Percentiles rank a stretch among this genome's conserved stretches.
Evolutionary conservation across 2,797 vertebrate genomes (phyloP).

Genomic region (Lagodon rhomboides): DNA sequence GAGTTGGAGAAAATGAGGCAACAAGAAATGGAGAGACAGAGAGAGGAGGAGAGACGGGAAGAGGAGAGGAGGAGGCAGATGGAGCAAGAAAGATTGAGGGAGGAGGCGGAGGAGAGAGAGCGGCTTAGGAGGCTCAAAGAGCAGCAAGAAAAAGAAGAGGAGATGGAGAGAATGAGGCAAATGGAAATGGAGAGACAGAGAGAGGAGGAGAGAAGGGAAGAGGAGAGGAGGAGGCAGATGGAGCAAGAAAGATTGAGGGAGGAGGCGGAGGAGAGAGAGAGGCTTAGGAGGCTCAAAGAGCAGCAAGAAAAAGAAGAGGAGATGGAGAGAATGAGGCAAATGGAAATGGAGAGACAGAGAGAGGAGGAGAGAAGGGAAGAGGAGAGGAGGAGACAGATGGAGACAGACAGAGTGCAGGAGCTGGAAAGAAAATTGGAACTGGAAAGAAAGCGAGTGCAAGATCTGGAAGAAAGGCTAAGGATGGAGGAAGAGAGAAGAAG

Average conservation of each 20-base stretch:
- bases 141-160: slow-evolving; percentile 30
- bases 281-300: slow-evolving; percentile 8
- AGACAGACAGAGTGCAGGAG: slow-evolving; percentile 40
- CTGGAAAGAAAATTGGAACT: slow-evolving; percentile 48
- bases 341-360: slow-evolving; percentile 19
- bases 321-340: slow-evolving; percentile 24
- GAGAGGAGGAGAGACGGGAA: slow-evolving; percentile 24
- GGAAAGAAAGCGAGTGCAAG: slow-evolving; percentile 33
- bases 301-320: slow-evolving; percentile 6
- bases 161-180: not conserved
- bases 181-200: slow-evolving; percentile 18
- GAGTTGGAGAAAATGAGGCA: slow-evolving; percentile 5
- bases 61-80: slow-evolving; percentile 25
- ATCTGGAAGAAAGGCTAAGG: slow-evolving; percentile 33
- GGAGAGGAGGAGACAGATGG: slow-evolving; percentile 35
- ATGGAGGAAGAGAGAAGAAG: slow-evolving; percentile 24
- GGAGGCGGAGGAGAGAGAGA: slow-evolving; percentile 15
- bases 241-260: slow-evolving; percentile 5
- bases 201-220: slow-evolving; percentile 22
- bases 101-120: slow-evolving; percentile 16
- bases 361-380: slow-evolving; percentile 25
- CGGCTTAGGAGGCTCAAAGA: slow-evolving; percentile 8
- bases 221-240: slow-evolving; percentile 20
- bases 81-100: not conserved
- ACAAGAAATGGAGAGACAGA: slow-evolving; percentile 18